Percentiles rank a stretch among this genome's conserved stretches.
phyloP scores from a whole-genome alignment of 2,888 invertebrate genomes.

The Meta bourneti region DNA sequence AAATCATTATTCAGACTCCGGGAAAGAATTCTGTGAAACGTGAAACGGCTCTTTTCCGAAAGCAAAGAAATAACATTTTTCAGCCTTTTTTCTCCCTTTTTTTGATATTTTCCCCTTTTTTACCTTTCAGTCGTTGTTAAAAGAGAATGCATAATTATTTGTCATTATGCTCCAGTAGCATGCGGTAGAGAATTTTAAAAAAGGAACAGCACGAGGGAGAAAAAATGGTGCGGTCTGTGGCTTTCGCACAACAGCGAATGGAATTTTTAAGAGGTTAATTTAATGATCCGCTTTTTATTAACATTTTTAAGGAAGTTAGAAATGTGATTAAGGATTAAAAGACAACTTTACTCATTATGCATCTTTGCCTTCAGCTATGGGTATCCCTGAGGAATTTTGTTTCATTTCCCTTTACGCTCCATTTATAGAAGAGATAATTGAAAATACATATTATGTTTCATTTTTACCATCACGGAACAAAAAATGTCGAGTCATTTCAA shows the following conservation, averaged over 20 bases:
- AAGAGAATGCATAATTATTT: constrained; percentile 49
- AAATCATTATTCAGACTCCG: constrained; percentile 31
- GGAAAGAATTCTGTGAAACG: constrained; percentile 31
- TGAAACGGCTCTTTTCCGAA: constrained; percentile 23
- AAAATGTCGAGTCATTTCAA: neutral
- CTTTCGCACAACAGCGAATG: neutral
- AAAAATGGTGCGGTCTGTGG: constrained; percentile 8
- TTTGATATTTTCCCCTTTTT: neutral
- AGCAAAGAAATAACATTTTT: constrained; percentile 19
- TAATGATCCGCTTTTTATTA: constrained; percentile 19
- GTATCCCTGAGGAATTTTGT: neutral
- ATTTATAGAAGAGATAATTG: neutral
- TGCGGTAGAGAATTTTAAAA: neutral
- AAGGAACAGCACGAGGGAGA: neutral
- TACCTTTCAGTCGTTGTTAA: constrained; percentile 3
- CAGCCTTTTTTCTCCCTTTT: neutral
- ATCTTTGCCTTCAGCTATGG: neutral
- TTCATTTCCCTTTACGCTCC: neutral
- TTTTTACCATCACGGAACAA: neutral
- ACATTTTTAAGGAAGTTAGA: constrained; percentile 6
- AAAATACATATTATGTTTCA: constrained; percentile 1
- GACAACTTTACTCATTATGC: neutral
- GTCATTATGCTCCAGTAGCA: constrained; percentile 11
- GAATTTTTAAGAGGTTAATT: constrained; percentile 30
- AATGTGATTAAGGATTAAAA: neutral